These are phyloP conservation scores for Sapajus apella DNA, from an alignment of 2,113 vertebrate genomes.

Conservation along the genomic window DNA sequence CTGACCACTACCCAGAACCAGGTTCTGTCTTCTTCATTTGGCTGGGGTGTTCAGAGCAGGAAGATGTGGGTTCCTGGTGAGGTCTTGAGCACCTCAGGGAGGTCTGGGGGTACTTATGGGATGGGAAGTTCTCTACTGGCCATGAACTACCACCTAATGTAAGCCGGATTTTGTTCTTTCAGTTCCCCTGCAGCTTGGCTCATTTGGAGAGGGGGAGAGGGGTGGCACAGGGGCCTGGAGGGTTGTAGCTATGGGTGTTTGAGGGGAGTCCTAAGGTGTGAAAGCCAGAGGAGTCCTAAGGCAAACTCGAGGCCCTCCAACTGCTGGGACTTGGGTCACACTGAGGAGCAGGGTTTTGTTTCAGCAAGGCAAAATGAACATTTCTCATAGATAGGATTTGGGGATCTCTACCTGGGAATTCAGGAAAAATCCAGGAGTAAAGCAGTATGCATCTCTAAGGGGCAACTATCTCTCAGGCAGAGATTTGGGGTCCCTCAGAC, in stretches of 20 bases:
- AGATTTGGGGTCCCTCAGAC: neutral
- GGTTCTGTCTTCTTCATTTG: neutral
- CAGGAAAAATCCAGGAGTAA: neutral
- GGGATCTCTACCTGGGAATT: neutral
- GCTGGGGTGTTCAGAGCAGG: no score
- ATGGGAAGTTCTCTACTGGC: neutral
- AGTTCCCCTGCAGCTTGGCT: neutral
- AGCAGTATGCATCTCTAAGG: no score
- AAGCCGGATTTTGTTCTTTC: neutral
- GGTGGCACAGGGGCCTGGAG: neutral
- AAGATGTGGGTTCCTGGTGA: neutral
- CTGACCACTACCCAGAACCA: neutral
- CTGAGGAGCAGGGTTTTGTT: neutral
- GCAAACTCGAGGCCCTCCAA: no score
- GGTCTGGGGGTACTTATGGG: no score
- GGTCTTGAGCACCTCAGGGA: accelerated
- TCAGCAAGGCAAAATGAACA: accelerated
- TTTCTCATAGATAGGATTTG: neutral
- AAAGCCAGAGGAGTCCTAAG: neutral
- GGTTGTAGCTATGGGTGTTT: neutral
- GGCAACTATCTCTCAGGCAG: neutral
- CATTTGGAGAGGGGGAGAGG: neutral
- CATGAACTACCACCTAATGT: neutral
- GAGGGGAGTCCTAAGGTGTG: neutral
- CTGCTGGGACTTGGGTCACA: neutral